A percentile compares a stretch with the other conserved stretches of the same genome.
These are phyloP conservation scores for Drosophila burlai DNA, from an alignment of 1,140 invertebrate genomes.

Conservation along the genomic window DNA sequence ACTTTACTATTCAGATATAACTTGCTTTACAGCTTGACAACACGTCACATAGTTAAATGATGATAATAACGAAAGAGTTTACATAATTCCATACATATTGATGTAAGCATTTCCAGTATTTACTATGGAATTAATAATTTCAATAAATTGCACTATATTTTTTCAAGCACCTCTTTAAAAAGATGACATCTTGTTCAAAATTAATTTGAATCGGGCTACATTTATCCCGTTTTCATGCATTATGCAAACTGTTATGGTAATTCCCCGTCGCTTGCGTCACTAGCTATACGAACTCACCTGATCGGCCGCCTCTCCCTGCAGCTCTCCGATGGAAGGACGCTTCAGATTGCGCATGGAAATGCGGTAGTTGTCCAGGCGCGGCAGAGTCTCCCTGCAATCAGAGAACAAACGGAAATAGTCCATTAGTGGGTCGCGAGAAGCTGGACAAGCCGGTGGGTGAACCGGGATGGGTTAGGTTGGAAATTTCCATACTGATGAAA, in stretches of 20 bases:
- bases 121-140: neutral
- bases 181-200: neutral
- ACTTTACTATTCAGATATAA: no score
- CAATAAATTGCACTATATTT: neutral
- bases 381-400: constrained; percentile 86
- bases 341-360: constrained; percentile 90
- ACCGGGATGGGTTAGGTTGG: neutral
- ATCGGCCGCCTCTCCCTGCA: constrained; percentile 87
- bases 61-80: neutral
- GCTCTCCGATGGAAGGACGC: constrained; percentile 90
- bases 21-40: neutral
- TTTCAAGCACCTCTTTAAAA: neutral
- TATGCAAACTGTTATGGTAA: constrained; percentile 23
- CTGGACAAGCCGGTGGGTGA: neutral
- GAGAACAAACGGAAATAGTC: constrained; percentile 5
- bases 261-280: neutral
- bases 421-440: constrained; percentile 15
- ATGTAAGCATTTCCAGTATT: neutral
- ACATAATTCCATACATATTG: neutral
- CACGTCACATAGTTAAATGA: neutral
- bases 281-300: constrained; percentile 62
- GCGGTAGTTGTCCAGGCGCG: constrained; percentile 95
- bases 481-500: constrained; percentile 65
- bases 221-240: neutral
- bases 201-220: neutral